Percentiles rank a stretch among this genome's conserved stretches.
These are phyloP conservation scores for Ceratosolen solmsi DNA, from an alignment of 1,140 invertebrate species.

Conservation along the genomic window DNA sequence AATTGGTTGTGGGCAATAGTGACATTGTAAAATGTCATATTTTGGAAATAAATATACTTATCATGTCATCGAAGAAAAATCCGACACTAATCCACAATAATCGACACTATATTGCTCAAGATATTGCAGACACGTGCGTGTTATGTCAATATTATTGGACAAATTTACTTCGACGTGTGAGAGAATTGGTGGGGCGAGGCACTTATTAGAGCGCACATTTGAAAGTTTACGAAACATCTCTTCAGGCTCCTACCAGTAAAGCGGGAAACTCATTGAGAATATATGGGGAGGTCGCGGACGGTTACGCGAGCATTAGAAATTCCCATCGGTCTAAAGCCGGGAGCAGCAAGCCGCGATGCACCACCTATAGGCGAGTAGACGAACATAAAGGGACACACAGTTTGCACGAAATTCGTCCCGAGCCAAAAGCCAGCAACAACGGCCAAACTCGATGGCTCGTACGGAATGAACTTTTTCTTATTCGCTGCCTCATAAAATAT, in stretches of 20 bases:
- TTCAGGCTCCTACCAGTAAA: not conserved
- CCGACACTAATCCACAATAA: too few relatives aligned
- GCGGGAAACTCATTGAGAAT: constrained; percentile 18
- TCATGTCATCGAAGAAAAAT: too few relatives aligned
- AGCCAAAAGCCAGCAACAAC: not conserved
- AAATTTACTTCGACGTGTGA: too few relatives aligned
- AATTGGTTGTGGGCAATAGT: too few relatives aligned
- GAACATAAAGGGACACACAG: constrained; percentile 8
- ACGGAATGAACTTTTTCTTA: constrained; percentile 32
- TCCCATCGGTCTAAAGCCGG: not conserved
- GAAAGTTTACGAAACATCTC: constrained; percentile 28
- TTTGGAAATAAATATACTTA: too few relatives aligned
- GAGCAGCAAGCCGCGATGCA: constrained; percentile 11
- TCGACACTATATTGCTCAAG: too few relatives aligned
- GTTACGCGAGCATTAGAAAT: not conserved
- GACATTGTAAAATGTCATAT: too few relatives aligned
- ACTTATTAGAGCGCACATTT: too few relatives aligned
- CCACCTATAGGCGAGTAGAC: not conserved
- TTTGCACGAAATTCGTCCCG: not conserved
- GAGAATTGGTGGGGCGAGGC: too few relatives aligned
- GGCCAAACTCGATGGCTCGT: not conserved
- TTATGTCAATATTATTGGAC: too few relatives aligned
- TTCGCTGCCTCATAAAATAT: constrained; percentile 26
- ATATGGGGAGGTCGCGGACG: not conserved
- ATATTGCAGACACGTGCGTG: too few relatives aligned